Conservation (phyloP, 2,113 vertebrate species). For the Neotoma lepida region DNA sequence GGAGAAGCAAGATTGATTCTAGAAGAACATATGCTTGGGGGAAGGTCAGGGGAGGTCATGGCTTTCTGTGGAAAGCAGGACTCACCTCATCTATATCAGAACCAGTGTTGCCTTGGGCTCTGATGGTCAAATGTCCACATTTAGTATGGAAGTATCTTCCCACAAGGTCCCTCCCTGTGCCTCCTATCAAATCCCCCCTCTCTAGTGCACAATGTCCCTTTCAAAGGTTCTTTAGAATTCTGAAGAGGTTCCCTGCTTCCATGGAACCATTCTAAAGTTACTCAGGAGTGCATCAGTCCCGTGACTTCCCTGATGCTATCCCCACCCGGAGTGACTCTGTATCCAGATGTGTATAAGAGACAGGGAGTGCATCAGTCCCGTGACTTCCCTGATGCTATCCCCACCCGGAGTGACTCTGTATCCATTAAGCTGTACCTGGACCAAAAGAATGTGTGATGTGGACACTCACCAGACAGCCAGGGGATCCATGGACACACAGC, state of each 20-base stretch:
- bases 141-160: neutral
- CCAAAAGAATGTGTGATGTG: neutral
- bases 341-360: no score
- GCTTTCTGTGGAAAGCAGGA: neutral
- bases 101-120: neutral
- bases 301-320: neutral
- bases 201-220: neutral
- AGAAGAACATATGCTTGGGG: fast-evolving
- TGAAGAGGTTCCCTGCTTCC: neutral
- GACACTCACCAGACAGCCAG: neutral
- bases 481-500: fast-evolving
- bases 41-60: fast-evolving
- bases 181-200: no score
- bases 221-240: neutral
- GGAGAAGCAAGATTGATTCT: fast-evolving
- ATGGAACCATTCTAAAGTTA: neutral
- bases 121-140: neutral
- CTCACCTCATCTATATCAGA: fast-evolving
- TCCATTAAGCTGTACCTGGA: neutral
- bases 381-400: fast-evolving
- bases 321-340: fast-evolving
- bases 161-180: no score
- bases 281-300: neutral
- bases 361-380: no score
- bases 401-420: neutral